Percentiles rank a stretch among this genome's conserved stretches.
phyloP scores from a whole-genome alignment of 2,113 vertebrate species.

The Pelusios castaneus region DNA sequence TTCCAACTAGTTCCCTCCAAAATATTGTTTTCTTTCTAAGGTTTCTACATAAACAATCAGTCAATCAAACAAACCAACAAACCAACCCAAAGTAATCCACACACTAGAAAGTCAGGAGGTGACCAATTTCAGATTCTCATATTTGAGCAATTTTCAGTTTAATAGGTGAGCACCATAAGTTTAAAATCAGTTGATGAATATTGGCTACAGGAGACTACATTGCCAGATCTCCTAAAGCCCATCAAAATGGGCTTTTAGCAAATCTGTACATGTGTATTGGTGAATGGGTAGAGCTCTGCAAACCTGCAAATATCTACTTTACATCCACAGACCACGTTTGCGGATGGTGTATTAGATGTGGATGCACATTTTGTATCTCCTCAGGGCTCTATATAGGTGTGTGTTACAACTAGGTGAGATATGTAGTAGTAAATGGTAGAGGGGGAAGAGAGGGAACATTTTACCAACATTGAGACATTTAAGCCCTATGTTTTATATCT shows the following conservation, averaged over 20 bases:
- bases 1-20: neutral
- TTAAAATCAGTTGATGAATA: neutral
- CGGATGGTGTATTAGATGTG: neutral
- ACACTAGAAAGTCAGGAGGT: neutral
- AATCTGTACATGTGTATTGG: neutral
- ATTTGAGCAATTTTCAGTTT: neutral
- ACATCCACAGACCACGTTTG: neutral
- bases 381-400: neutral
- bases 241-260: neutral
- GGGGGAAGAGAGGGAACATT: neutral
- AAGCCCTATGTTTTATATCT: neutral
- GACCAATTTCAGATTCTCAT: neutral
- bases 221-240: neutral
- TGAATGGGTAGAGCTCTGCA: neutral
- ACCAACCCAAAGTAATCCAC: neutral
- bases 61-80: neutral
- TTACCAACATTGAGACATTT: neutral
- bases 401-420: neutral
- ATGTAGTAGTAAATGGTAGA: rapidly evolving
- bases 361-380: no score
- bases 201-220: neutral
- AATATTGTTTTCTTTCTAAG: neutral
- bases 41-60: neutral
- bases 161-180: neutral
- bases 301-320: no score